These are phyloP conservation scores for Solenopsis fugax DNA, from an alignment of 1,140 invertebrate species.

Conservation along the genomic window DNA sequence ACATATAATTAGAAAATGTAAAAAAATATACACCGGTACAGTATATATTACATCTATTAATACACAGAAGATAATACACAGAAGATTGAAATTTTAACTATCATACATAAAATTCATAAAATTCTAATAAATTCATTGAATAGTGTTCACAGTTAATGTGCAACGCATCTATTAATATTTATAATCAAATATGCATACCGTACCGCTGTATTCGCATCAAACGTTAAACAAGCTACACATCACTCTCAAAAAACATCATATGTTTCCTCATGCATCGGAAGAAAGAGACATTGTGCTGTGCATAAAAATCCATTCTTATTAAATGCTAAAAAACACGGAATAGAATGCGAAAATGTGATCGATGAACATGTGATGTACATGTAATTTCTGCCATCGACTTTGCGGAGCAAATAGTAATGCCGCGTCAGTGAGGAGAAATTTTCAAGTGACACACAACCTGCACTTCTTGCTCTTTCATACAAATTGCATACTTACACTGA, in stretches of 20 bases:
- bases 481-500: conserved; percentile 85
- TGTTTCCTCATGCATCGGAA: conserved; percentile 65
- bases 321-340: not conserved
- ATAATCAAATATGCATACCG: conserved; percentile 38
- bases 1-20: conserved; percentile 45
- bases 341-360: conserved; percentile 66
- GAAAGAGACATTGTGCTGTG: conserved; percentile 52
- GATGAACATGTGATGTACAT: conserved; percentile 23
- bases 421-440: conserved; percentile 37
- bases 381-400: conserved; percentile 11
- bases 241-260: not conserved
- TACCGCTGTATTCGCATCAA: conserved; percentile 51
- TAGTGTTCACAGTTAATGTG: not conserved
- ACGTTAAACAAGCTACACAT: conserved; percentile 44
- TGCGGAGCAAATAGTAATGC: conserved; percentile 5
- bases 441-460: conserved; percentile 23
- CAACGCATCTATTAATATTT: not conserved
- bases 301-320: conserved; percentile 44
- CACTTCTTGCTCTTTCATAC: conserved; percentile 31
- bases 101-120: conserved; percentile 37
- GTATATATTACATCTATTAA: conserved; percentile 49
- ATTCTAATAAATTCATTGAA: not conserved
- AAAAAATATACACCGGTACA: conserved; percentile 44
- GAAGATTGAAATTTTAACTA: conserved; percentile 20
- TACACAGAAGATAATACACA: not conserved